phyloP scores from a whole-genome alignment of 1,140 invertebrate genomes.

The Leptopilina clavipes region DNA sequence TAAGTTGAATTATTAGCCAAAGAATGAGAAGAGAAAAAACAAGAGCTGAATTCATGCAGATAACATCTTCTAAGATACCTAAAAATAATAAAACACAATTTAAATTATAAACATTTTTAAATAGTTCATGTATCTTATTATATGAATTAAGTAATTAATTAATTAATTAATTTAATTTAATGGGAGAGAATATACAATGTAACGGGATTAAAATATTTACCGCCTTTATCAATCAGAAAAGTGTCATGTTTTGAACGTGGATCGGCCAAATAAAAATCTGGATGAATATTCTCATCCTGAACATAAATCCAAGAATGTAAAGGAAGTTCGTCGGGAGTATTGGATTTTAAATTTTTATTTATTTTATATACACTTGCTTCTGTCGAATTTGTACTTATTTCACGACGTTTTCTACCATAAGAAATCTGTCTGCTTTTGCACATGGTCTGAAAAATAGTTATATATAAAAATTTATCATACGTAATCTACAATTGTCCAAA shows the following conservation, averaged over 20 bases:
- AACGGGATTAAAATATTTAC: constrained; percentile 50
- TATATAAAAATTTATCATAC: no score
- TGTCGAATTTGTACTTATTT: constrained; percentile 28
- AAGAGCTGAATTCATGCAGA: constrained; percentile 64
- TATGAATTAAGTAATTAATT: no score
- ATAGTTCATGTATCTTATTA: no score
- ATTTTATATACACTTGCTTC: constrained; percentile 40
- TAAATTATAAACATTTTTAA: no score
- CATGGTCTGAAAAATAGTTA: constrained; percentile 54
- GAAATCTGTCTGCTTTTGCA: constrained; percentile 62
- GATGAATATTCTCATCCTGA: constrained; percentile 56
- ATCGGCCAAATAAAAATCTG: constrained; percentile 57
- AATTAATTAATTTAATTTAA: no score
- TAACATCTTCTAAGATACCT: constrained; percentile 41
- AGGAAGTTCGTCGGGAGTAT: constrained; percentile 62
- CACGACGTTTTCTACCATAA: constrained; percentile 63
- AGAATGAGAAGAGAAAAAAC: constrained; percentile 63
- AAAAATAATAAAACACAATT: background rate
- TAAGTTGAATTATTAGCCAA: constrained; percentile 69
- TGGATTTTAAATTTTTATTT: constrained; percentile 30
- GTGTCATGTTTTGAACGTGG: constrained; percentile 59
- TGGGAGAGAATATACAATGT: no score
- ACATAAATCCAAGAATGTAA: constrained; percentile 70
- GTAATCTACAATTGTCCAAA: no score
- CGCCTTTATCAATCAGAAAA: constrained; percentile 57